Percentiles rank a stretch among this genome's conserved stretches.
phyloP scores from a whole-genome alignment of 2,113 vertebrate genomes.

The Hipposideros armiger region DNA sequence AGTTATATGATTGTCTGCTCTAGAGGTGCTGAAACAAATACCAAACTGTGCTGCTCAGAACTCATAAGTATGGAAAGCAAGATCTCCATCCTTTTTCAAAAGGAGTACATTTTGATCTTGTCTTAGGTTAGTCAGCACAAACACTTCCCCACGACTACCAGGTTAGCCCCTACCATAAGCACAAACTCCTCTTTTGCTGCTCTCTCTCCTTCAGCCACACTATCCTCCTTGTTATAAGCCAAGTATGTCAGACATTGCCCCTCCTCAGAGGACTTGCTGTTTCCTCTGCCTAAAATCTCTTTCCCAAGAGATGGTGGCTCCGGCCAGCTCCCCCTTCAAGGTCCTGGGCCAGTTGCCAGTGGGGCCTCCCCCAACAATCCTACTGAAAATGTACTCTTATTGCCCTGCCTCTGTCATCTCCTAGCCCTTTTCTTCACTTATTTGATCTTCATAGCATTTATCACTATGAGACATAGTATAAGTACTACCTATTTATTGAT shows the following conservation, averaged over 20 bases:
- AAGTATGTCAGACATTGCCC: accelerated
- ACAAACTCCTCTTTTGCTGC: neutral
- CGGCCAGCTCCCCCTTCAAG: neutral
- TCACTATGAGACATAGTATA: neutral
- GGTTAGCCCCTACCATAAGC: accelerated
- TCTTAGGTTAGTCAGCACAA: neutral
- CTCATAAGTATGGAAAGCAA: neutral
- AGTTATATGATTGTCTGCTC: neutral
- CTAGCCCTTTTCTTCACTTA: neutral
- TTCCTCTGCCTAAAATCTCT: neutral
- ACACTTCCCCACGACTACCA: neutral
- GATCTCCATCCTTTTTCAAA: neutral
- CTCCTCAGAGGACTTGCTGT: neutral
- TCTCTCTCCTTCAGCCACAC: accelerated
- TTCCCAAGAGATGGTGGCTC: accelerated
- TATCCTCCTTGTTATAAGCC: neutral
- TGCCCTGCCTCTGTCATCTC: accelerated
- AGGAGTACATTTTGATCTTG: neutral
- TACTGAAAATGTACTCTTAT: neutral
- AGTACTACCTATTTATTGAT: neutral
- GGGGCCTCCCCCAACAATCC: neutral
- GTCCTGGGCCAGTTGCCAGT: neutral
- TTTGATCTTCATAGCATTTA: neutral
- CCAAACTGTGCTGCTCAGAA: neutral
- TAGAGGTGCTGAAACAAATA: neutral